Evolutionary conservation across 2,113 vertebrate genomes (phyloP), one percentile per base, ranked within the genome.

Genomic region (Grallaria varia): DNA sequence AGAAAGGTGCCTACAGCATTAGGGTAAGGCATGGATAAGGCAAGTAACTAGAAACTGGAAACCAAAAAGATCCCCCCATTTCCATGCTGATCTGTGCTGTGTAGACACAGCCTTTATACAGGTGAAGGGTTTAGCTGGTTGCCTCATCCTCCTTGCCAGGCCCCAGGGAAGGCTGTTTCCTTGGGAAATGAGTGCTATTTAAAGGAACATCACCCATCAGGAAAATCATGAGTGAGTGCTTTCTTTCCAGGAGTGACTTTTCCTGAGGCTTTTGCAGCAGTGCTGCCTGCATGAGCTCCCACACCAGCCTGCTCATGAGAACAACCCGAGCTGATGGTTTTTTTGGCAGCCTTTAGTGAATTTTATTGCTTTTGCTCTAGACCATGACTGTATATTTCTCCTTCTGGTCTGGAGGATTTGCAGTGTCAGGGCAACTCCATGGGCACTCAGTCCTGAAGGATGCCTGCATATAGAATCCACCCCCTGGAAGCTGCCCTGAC

Each of bases 61-160:
- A 53, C 20, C 15, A 79, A 45, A 74, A 74, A 37, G 25, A 45
- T 50, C 12, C 35, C 21, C 10, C 21, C 27, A 35, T 42, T 72
- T 59, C 25, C 2, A 0, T 10, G 0, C 14, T 0, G 3, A 6
- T 39, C 67, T 40, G 10, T 24, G 31, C 31, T 55, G 27, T 17
- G 49, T 1, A 0, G 53, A 2, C 2, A 3, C 42, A 56, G 28
- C 35, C 77, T 25, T 50, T n/a, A 13, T 4, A 2, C 42, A 31
- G 25, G 31, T 21, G 23, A 35, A 42, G 14, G n/a, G 4, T 62
- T 90, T 71, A 58, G 20, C 62, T 71, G 56, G 25, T 22, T 30
- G 17, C 35, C 33, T 59, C 1, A 0, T 50, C 13, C 35, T 63
- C 71, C 53, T 76, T 6, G 2, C 30, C 55, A 37, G 40, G 22